Evolutionary conservation across 2,113 vertebrate species (phyloP).

Genomic region (Marcusenius ussheri): DNA sequence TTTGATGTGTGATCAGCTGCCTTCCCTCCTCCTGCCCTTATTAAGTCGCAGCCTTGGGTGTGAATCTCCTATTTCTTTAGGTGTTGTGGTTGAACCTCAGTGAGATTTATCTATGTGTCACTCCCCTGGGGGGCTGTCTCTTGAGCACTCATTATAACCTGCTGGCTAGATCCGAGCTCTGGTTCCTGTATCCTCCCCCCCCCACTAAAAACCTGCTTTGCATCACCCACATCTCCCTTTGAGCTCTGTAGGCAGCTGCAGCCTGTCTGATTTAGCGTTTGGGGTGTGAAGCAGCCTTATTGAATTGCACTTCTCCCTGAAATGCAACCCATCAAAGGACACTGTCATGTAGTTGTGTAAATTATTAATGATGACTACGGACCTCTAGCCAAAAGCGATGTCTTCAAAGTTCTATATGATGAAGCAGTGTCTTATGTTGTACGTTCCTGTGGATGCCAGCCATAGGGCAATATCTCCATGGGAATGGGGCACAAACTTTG

Average conservation of each 20-base stretch:
- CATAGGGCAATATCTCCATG: background rate
- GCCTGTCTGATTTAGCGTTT: background rate
- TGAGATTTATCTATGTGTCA: background rate
- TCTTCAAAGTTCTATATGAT: background rate
- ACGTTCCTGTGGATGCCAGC: background rate
- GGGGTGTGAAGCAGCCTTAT: background rate
- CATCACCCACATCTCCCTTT: background rate
- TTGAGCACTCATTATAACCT: conserved; percentile 2
- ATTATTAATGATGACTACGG: background rate
- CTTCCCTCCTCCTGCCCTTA: background rate
- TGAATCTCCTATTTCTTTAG: background rate
- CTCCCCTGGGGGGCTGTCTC: background rate
- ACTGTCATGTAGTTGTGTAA: background rate
- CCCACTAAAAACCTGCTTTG: background rate
- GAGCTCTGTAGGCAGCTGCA: background rate
- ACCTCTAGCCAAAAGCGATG: background rate
- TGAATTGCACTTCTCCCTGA: background rate
- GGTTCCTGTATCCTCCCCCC: background rate
- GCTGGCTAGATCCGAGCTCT: background rate
- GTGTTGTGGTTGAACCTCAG: background rate
- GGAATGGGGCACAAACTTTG: background rate
- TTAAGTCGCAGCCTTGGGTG: background rate
- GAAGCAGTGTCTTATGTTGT: background rate
- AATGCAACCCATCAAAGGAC: background rate
- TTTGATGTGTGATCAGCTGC: background rate